Conservation (phyloP, 2,113 vertebrate species). For the Elaphurus davidianus region DNA sequence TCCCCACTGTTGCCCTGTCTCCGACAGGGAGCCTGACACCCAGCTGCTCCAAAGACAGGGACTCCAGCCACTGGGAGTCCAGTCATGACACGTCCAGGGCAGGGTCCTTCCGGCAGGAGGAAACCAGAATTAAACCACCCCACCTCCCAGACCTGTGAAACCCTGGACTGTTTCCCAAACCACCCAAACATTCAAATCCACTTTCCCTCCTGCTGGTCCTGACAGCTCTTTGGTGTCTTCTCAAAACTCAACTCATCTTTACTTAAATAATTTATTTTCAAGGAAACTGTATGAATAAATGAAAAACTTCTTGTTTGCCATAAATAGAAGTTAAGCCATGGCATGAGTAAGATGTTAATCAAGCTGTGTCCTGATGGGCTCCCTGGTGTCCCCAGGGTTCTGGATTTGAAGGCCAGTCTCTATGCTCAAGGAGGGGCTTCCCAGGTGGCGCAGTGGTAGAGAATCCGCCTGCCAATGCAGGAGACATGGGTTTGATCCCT, state of each 20-base stretch:
- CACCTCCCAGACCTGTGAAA: background rate
- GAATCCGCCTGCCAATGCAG: background rate
- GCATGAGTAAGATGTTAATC: fast-evolving
- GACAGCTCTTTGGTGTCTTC: background rate
- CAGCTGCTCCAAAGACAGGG: background rate
- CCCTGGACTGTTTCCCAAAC: background rate
- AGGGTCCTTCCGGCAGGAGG: background rate
- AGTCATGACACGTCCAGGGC: background rate
- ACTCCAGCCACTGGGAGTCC: background rate
- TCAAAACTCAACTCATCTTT: background rate
- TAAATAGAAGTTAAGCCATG: background rate
- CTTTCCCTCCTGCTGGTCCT: background rate
- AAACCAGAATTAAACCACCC: background rate
- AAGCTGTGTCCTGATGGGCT: background rate
- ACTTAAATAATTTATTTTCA: slow-evolving; percentile 8
- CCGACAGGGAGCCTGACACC: background rate
- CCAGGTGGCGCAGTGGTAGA: background rate
- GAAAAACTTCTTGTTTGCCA: background rate
- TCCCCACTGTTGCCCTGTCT: background rate
- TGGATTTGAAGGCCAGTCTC: background rate
- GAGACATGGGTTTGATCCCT: background rate
- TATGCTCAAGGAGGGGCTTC: background rate
- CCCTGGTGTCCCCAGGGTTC: background rate
- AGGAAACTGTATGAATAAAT: background rate
- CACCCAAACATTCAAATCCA: background rate